Conservation (phyloP, 2,113 vertebrate genomes). For the Tragulus kanchil region DNA sequence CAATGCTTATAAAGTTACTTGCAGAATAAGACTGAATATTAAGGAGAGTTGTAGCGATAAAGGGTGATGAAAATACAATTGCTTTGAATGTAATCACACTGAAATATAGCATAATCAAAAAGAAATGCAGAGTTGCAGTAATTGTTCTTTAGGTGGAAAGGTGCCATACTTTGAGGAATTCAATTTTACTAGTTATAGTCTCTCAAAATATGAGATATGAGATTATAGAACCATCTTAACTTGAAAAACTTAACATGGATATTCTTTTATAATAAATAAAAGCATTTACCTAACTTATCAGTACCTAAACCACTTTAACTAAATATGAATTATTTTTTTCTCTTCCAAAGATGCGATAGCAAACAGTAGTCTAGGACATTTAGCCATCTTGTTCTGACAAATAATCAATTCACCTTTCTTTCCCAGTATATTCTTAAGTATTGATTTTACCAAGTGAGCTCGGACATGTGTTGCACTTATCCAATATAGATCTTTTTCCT, state of each 20-base stretch:
- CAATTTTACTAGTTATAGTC: constrained; percentile 12
- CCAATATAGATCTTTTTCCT: constrained; percentile 64
- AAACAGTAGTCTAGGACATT: constrained; percentile 45
- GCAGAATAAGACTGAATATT: background rate
- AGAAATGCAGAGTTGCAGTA: background rate
- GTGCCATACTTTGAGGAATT: background rate
- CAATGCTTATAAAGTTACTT: constrained; percentile 27
- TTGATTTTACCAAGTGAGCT: constrained; percentile 79
- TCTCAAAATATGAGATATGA: constrained; percentile 16
- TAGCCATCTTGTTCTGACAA: constrained; percentile 78
- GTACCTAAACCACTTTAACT: background rate
- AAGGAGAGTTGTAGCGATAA: background rate
- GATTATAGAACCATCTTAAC: constrained; percentile 19
- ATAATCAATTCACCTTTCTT: constrained; percentile 81
- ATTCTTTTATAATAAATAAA: background rate
- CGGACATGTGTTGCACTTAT: constrained; percentile 72
- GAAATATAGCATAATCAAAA: background rate
- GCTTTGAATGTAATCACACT: background rate
- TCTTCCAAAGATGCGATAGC: constrained; percentile 30
- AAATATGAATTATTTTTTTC: constrained; percentile 33
- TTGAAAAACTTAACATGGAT: background rate
- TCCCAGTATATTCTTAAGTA: constrained; percentile 76
- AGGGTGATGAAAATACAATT: background rate
- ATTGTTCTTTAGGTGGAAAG: background rate
- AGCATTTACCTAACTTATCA: background rate